A percentile compares a stretch with the other conserved stretches of the same genome.
phyloP scores from a whole-genome alignment of 2,113 vertebrate species.

The Corythaeola cristata region DNA sequence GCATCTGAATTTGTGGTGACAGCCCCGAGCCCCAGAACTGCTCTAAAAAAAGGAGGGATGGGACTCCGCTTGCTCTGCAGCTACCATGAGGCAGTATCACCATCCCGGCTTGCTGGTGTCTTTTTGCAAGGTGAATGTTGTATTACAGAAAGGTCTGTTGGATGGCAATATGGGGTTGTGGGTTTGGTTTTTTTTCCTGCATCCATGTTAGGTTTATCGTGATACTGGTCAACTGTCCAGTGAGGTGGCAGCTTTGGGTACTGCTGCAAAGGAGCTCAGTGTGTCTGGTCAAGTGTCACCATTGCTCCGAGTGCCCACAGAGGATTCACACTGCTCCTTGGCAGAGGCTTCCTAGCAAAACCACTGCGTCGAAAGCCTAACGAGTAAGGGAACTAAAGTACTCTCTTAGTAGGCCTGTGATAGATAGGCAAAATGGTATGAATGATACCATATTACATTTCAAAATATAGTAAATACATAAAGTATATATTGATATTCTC shows the following conservation, averaged over 20 bases:
- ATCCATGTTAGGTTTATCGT: not conserved
- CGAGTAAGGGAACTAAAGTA: not conserved
- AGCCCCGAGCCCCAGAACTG: not conserved
- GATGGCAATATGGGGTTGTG: not conserved
- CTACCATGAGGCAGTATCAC: accelerated
- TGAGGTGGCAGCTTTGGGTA: not conserved
- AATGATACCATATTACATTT: not conserved
- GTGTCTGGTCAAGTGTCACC: not conserved
- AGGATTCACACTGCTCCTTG: not conserved
- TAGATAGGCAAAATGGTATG: not conserved
- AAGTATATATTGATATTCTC: not conserved
- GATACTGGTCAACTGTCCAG: not conserved
- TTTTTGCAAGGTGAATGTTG: not conserved
- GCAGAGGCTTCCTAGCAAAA: not conserved
- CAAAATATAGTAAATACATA: not conserved
- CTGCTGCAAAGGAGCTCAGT: not conserved
- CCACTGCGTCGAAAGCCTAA: not conserved
- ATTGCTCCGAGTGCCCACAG: not conserved
- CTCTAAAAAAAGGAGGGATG: not conserved
- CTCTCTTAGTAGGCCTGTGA: not conserved
- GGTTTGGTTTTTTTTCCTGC: not conserved
- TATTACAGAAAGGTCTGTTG: not conserved
- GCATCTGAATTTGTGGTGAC: not conserved
- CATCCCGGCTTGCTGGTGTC: not conserved
- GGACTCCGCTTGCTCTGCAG: not conserved